phyloP scores from a whole-genome alignment of 1,140 invertebrate genomes.

The Pseudomyrmex cubaensis region DNA sequence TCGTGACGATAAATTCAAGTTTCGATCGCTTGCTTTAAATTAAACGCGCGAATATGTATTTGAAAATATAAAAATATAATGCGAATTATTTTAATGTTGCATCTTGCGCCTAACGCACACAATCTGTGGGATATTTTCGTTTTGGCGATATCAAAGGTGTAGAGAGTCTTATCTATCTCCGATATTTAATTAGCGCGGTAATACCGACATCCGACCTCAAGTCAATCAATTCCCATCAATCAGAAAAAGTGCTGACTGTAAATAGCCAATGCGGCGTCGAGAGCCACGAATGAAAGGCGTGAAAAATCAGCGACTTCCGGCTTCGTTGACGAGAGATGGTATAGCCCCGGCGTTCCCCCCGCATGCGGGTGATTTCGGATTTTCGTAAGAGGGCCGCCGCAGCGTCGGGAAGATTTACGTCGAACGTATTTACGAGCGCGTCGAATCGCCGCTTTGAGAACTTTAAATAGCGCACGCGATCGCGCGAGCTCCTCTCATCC shows the following conservation, averaged over 20 bases:
- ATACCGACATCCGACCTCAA: background rate
- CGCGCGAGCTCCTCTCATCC: conserved; percentile 30
- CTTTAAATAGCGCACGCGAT: conserved; percentile 60
- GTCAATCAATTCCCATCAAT: background rate
- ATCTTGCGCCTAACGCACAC: background rate
- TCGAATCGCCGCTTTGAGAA: conserved; percentile 64
- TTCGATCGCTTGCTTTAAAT: background rate
- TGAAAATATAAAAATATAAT: background rate
- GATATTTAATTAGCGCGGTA: background rate
- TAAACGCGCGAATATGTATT: background rate
- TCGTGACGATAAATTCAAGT: conserved; percentile 26
- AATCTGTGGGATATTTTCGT: background rate
- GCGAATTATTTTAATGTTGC: background rate
- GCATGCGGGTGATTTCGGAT: conserved; percentile 61
- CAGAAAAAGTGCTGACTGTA: conserved; percentile 8
- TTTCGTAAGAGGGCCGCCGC: conserved; percentile 38
- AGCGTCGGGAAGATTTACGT: conserved; percentile 50
- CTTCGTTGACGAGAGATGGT: conserved; percentile 56
- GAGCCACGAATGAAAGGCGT: conserved; percentile 58
- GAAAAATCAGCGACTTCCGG: conserved; percentile 73
- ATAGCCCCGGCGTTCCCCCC: background rate
- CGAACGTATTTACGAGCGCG: conserved; percentile 72
- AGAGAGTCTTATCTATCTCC: no score
- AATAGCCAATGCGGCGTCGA: conserved; percentile 8
- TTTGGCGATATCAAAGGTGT: no score